Base-by-base conservation (phyloP, 2,888 invertebrate species). In the Drosophila macrospina region DNA sequence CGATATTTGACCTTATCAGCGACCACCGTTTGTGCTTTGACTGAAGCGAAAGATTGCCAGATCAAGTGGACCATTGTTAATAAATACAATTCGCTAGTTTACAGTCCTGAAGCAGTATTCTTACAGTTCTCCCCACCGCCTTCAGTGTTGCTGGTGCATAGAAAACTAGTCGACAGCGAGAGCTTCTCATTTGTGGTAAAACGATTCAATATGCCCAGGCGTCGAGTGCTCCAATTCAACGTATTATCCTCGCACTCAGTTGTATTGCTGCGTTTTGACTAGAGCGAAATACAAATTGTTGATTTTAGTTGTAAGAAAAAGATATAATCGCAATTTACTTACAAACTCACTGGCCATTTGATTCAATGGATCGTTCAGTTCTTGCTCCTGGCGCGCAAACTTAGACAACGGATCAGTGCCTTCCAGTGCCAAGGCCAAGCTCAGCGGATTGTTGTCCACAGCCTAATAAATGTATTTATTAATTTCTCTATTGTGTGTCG, bases 161-260 rank as follows among this genome's bases (percentile, higher is more conserved):
- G 92, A 90, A 96, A 98, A 91, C 97, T 98, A 41, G 97, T 97
- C 1, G 97, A 95, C 76, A 98, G 97, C 0, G 97, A 96, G 28
- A 99, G 92, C 90, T 97, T 98, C 92, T 98, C 98, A 10, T 96
- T 97, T 55, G 99, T 99, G 32, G 98, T 98, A 88, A 96, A 99
- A 91, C 96, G 97, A 79, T 95, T 95, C 10, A 99, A 93, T 89
- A 99, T 98, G n/a, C 93, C 93, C 45, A 94, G 91, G 74, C 96
- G 95, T 85, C 95, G 95, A 1, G 93, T 92, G 73, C 93, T 93
- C 99, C 99, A 99, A 11, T 96, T 95, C 72, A 95, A 93, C 68
- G 93, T 51, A 64, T 94, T 89, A 20, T 91, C 89, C 3, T 72
- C 93, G 8, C 91, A 88, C 2, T 79, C 42, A 76, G 79, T 89